phyloP scores from a whole-genome alignment of 2,888 invertebrate species.

The Octonoba sinensis region DNA sequence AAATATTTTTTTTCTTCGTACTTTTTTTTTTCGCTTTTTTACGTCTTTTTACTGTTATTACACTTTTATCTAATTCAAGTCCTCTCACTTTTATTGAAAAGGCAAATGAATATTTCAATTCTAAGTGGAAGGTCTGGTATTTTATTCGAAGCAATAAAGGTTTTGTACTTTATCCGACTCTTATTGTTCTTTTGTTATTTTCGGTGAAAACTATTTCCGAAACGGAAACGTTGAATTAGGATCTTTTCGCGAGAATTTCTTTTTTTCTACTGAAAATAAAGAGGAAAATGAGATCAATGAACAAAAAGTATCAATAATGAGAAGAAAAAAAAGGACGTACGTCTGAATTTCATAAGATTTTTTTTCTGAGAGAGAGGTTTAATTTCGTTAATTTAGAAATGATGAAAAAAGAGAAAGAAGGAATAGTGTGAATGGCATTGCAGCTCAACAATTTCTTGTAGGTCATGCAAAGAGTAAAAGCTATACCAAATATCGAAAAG shows the following conservation, averaged over 20 bases:
- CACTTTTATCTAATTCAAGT: conserved; percentile 48
- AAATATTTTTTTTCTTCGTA: conserved; percentile 10
- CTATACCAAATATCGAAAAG: too few relatives aligned
- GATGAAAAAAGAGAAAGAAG: too few relatives aligned
- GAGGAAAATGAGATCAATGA: too few relatives aligned
- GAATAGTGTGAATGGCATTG: too few relatives aligned
- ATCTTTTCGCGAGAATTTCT: neutral
- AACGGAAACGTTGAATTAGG: conserved; percentile 26
- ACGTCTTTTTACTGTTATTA: conserved; percentile 13
- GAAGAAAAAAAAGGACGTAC: too few relatives aligned
- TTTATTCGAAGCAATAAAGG: conserved; percentile 29
- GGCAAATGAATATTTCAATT: conserved; percentile 41
- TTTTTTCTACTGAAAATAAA: neutral
- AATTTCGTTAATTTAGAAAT: too few relatives aligned
- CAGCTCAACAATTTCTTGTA: too few relatives aligned
- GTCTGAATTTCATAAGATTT: too few relatives aligned
- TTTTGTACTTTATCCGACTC: conserved; percentile 20
- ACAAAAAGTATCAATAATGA: too few relatives aligned
- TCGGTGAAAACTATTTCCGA: conserved; percentile 29
- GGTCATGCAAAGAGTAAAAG: too few relatives aligned
- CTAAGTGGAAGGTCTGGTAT: conserved; percentile 34
- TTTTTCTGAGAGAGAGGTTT: too few relatives aligned
- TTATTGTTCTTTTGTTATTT: conserved; percentile 20
- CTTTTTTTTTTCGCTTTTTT: neutral
- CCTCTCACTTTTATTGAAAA: conserved; percentile 46